Evolutionary conservation across 2,888 invertebrate genomes (phyloP), one percentile per base, ranked within the genome.

Genomic region (Pinctada fucata): DNA sequence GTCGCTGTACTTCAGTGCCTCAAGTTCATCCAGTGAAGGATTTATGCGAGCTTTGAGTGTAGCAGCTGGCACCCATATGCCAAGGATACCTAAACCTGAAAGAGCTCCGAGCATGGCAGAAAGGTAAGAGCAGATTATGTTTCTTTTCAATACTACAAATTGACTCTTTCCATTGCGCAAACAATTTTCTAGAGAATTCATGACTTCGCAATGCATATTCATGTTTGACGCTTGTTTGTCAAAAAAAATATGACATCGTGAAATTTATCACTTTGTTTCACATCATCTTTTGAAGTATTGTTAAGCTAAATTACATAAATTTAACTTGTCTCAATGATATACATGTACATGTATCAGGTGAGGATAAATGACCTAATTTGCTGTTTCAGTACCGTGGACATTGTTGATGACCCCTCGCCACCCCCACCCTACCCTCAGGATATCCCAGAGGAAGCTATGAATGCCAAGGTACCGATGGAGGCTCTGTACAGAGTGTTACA

Each of bases 11-110:
- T 92, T 92, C 78, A 88, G 90, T 83, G 89, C 90, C 6, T 82
- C 88, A 3, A 80, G 85, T 3, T 87, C 90, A 78, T 83, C 91
- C 31, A 88, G 89, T 75, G 90, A 91, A 73, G 93, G 92, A 3
- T 92, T 92, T 80, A 85, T 92, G 74, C 83, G 92, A 70, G 92
- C 92, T 16, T 83, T 93, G n/a, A 90, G 90, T 85, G 90, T 93
- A 3, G 89, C 91, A 0, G 81, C 89, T 10, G 90, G 88, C 3
- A 85, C 83, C 13, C 90, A 91, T 77, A 91, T 92, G 88, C 89
- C 89, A n/a, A 79, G 88, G 65, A 71, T 89, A 47, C 84, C 85
- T 48, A 88, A 88, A 67, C 81, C 86, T 3, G 72, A 80, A 13
- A 84, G 76, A 48, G 74, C 79, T 31, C 74, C 76, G 3, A 81